A percentile compares a stretch with the other conserved stretches of the same genome.
These are phyloP conservation scores for Phasianus colchicus DNA, from an alignment of 2,113 vertebrate species.

Conservation along the genomic window DNA sequence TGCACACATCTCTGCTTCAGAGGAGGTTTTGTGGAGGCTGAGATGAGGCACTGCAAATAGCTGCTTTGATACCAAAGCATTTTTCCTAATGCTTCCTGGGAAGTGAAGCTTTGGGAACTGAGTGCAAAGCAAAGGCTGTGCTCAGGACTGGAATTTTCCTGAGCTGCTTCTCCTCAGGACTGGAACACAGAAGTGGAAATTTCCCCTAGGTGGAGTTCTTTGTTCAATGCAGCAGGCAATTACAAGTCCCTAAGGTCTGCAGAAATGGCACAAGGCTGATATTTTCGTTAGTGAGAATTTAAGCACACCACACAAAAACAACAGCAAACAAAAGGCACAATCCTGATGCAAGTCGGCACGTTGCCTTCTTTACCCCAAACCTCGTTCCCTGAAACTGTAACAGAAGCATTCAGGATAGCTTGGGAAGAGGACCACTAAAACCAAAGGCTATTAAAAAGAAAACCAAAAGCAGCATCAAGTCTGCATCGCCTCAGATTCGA, in stretches of 20 bases:
- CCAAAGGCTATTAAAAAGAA: neutral
- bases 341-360: neutral
- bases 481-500: neutral
- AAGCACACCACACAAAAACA: neutral
- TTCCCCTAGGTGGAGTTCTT: slow-evolving; percentile 70
- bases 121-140: neutral
- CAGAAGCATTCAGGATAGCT: neutral
- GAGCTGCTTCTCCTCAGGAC: neutral
- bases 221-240: slow-evolving; percentile 64
- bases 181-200: slow-evolving; percentile 26
- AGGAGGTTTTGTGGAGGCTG: neutral
- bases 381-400: neutral
- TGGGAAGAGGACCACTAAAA: neutral
- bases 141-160: slow-evolving; percentile 48
- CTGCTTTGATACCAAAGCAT: fast-evolving
- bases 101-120: neutral
- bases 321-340: fast-evolving
- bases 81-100: neutral
- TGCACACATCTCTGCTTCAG: fast-evolving
- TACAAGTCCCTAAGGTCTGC: slow-evolving; percentile 52
- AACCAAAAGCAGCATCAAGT: neutral
- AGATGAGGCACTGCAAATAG: neutral
- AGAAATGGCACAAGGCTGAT: slow-evolving; percentile 36
- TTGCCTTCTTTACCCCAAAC: neutral
- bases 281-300: neutral